Evolutionary conservation across 2,113 vertebrate genomes (phyloP).

Genomic region (Hirundichthys speculiger): DNA sequence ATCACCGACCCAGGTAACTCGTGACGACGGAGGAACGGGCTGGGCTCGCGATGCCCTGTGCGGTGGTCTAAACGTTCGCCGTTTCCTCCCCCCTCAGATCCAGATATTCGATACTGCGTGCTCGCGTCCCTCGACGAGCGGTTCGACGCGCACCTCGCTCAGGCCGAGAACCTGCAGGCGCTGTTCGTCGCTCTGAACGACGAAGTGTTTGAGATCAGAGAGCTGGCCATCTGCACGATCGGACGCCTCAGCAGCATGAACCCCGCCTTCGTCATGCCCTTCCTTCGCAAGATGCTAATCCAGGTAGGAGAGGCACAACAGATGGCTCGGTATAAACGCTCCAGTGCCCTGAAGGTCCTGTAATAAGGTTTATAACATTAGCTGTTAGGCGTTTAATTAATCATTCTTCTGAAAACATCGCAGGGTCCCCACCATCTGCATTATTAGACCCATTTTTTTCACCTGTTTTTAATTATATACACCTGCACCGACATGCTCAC

Average conservation of each 20-base stretch:
- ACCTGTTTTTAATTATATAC: no score
- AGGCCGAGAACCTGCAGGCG: constrained; percentile 96
- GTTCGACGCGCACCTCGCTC: constrained; percentile 96
- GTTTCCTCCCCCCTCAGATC: constrained; percentile 85
- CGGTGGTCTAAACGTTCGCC: neutral
- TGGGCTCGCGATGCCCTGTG: no score
- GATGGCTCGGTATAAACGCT: neutral
- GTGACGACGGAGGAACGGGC: no score
- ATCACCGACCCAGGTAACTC: constrained; percentile 96
- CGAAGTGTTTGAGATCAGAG: constrained; percentile 98
- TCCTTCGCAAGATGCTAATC: constrained; percentile 98
- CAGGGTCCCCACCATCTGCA: no score
- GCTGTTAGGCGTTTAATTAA: no score
- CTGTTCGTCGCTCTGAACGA: constrained; percentile 97
- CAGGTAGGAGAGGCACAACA: constrained; percentile 82
- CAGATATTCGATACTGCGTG: constrained; percentile 97
- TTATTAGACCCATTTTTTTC: no score
- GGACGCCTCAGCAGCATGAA: constrained; percentile 99
- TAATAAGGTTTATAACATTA: no score
- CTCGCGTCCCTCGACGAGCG: constrained; percentile 97
- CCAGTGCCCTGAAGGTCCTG: no score
- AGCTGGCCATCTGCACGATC: constrained; percentile 97
- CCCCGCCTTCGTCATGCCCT: constrained; percentile 99
- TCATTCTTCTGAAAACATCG: no score
- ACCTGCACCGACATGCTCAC: no score